Base-by-base conservation (phyloP, 1,140 invertebrate species). In the Cydia strobilella region DNA sequence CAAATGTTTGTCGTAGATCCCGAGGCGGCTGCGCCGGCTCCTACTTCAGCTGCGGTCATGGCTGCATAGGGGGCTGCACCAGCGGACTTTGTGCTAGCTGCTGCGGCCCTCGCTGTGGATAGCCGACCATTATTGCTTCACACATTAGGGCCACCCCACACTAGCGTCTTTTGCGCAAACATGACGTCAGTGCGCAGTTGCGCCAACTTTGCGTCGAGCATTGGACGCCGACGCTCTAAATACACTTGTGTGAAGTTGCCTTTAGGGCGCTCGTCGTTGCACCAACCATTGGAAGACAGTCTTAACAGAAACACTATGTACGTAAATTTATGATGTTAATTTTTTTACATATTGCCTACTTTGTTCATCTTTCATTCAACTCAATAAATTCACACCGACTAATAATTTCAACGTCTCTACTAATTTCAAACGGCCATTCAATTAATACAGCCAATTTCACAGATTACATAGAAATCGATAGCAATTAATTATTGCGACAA, bases 1-100 rank as follows among this genome's bases (percentile, higher is more conserved):
- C 4, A 35, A 62, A 48, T 59, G 45, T 42, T 31, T 72, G 5
- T 79, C 78, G 0, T 80, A 92, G 90, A 13, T 84, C 86, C 10
- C 83, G 88, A 1, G 81, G 87, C 15, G 90, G 89, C 2, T 80
- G 85, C 1, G 90, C 90, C 0, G 89, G 88, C 0, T 92, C 90
- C 7, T 92, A 82, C 82, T 92, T 80, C 78, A 87, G 83, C 75
- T 92, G 89, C 74, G 89, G 89, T 0, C 82, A 92, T 74, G 90
- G 86, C 0, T 90, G 89, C 45, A 86, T 92, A 45, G 90, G 89
- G 2, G 90, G 89, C 35, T 92, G 89, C 72, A 88, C 78, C 13
- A 75, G 88, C 31, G 89, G 90, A 4, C 79, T 92, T 0, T 90
- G 90, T 74, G 82, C 79, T 0, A 82, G 80, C 6, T 92, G 88